These are phyloP conservation scores for Philopotamus ludificatus DNA, from an alignment of 1,140 invertebrate genomes.

Conservation along the genomic window DNA sequence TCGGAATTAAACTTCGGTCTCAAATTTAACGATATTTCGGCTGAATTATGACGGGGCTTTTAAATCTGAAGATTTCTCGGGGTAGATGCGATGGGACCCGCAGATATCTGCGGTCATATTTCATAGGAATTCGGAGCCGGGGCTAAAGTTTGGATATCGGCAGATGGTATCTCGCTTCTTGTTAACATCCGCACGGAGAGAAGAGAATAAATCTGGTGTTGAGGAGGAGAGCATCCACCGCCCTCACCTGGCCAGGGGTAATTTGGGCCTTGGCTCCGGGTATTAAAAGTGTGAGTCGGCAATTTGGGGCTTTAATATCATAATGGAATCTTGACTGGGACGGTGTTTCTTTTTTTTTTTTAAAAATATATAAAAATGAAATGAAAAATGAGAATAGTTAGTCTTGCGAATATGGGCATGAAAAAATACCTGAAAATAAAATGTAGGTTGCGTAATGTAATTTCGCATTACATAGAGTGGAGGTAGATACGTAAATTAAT, in stretches of 20 bases:
- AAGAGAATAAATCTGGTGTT: conserved; percentile 13
- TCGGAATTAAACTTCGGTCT: too few species aligned
- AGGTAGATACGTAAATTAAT: too few species aligned
- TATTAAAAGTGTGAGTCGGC: conserved; percentile 8
- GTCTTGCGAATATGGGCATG: too few species aligned
- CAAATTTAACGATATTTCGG: too few species aligned
- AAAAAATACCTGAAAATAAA: too few species aligned
- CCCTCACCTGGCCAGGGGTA: neutral
- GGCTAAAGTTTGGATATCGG: conserved; percentile 23
- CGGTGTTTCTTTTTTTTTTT: neutral
- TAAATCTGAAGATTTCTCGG: conserved; percentile 25
- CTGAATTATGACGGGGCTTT: conserved; percentile 2
- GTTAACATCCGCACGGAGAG: conserved; percentile 19
- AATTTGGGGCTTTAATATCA: neutral
- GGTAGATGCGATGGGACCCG: conserved; percentile 24
- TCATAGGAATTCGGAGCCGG: conserved; percentile 13
- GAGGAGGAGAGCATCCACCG: neutral
- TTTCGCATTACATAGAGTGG: too few species aligned
- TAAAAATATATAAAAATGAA: too few species aligned
- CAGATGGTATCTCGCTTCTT: conserved; percentile 29
- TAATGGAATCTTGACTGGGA: neutral
- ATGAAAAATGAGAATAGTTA: too few species aligned
- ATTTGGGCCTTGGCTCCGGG: neutral
- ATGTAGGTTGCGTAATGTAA: too few species aligned
- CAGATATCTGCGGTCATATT: conserved; percentile 18